Conservation (phyloP, 1,140 invertebrate species). For the Zaprionus tsacasi region DNA sequence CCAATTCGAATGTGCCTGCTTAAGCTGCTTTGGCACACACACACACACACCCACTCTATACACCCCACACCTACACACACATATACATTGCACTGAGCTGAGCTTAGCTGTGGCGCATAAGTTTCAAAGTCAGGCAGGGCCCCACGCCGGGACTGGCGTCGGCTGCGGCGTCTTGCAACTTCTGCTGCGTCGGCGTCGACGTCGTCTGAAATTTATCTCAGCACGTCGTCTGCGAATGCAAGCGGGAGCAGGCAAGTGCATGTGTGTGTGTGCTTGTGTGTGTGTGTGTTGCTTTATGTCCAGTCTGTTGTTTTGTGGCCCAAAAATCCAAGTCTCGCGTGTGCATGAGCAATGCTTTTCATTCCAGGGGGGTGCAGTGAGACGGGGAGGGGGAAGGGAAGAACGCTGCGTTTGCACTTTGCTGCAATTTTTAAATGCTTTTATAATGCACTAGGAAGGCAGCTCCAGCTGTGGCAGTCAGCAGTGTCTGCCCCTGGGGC, state of each 20-base stretch:
- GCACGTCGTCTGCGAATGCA: conserved; percentile 70
- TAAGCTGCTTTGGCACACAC: conserved; percentile 62
- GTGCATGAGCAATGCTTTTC: conserved; percentile 59
- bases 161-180: conserved; percentile 61
- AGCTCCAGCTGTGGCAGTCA: neutral
- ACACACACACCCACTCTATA: conserved; percentile 21
- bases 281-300: conserved; percentile 65
- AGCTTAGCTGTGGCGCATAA: conserved; percentile 72
- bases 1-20: conserved; percentile 70
- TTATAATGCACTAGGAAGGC: conserved; percentile 41
- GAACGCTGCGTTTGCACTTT: conserved; percentile 71
- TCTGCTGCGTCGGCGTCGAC: conserved; percentile 63
- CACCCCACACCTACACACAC: conserved; percentile 10
- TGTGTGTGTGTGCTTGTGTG: conserved; percentile 8
- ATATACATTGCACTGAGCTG: conserved; percentile 40
- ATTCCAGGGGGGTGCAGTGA: conserved; percentile 16
- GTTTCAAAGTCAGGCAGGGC: conserved; percentile 74
- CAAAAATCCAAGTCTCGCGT: conserved; percentile 54
- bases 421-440: conserved; percentile 62
- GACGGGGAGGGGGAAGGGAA: neutral
- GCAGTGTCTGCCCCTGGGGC: conserved; percentile 14
- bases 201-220: conserved; percentile 71
- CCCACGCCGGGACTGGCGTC: conserved; percentile 21
- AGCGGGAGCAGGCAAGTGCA: conserved; percentile 18
- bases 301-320: conserved; percentile 75